Base-by-base conservation (phyloP, 2,113 vertebrate species). In the Nipponia nippon region DNA sequence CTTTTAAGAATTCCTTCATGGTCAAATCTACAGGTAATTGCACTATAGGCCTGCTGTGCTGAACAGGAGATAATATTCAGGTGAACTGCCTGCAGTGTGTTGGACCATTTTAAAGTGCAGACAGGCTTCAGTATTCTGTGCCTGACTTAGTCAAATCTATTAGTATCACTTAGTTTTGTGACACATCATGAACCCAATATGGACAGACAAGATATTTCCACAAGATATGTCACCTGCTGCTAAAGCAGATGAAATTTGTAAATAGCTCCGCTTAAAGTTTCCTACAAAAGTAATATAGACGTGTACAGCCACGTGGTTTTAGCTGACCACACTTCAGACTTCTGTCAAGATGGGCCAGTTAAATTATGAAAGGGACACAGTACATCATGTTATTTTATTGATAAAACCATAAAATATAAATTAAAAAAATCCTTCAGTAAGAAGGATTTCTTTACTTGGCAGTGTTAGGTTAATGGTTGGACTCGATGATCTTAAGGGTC, bases 11-110 rank as follows among this genome's bases (percentile, higher is more conserved):
- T 34, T 52, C 4, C 9, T 81, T 73, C 40, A 40, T 58, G 36
- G n/a, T 44, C 18, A 85, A 40, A 77, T 42, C 32, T 90, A 19
- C 13, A 83, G 32, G 14, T 10, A 71, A 50, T 34, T 3, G 0
- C 11, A 29, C 17, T 61, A 17, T 4, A 66, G 8, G 9, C 47
- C 29, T 85, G 27, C 23, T 0, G 0, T 49, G 27, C 26, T 79
- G 29, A 88, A 71, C 11, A 42, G 29, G 23, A 83, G 16, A 58
- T n/a, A 44, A 59, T 38, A 76, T 67, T 59, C 18, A 59, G 27
- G 27, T 55, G 61, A 66, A 29, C 5, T 16, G 12, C 12, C 42
- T 71, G 61, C 25, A 82, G 23, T 42, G 34, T 78, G 84, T 72
- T 78, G 18, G 20, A 81, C 19, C 17, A 59, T 19, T 90, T 67